Percentiles rank a stretch among this genome's conserved stretches.
Evolutionary conservation across 2,888 invertebrate species (phyloP).

Genomic region (Colostygia pectinataria): DNA sequence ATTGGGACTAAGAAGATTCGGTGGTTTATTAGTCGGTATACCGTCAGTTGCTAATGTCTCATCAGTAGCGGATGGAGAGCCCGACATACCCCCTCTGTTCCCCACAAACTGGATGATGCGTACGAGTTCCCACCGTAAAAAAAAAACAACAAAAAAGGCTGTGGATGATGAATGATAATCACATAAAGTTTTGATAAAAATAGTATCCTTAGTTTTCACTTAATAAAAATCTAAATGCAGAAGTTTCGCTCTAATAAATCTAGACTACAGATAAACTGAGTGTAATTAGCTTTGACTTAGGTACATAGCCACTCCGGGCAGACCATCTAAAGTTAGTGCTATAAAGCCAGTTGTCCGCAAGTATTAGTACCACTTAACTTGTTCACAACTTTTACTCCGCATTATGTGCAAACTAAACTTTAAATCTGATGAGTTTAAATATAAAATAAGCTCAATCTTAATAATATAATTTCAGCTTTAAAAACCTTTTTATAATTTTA

Average conservation of each 20-base stretch:
- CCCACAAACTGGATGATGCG: too few relatives aligned
- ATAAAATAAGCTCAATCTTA: neutral
- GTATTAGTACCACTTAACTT: conserved; percentile 29
- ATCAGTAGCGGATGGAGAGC: too few relatives aligned
- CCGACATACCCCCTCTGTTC: too few relatives aligned
- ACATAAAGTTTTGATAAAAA: too few relatives aligned
- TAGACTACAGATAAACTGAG: neutral
- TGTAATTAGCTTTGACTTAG: conserved; percentile 4
- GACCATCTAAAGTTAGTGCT: conserved; percentile 20
- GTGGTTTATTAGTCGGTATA: too few relatives aligned
- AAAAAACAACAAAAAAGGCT: too few relatives aligned
- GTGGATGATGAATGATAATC: too few relatives aligned
- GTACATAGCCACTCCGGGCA: conserved; percentile 13
- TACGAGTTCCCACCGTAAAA: too few relatives aligned
- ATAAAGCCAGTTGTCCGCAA: conserved; percentile 28
- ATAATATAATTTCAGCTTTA: neutral
- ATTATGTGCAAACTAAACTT: conserved; percentile 3
- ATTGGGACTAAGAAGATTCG: too few relatives aligned
- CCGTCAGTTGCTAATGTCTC: too few relatives aligned
- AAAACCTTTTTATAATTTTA: neutral
- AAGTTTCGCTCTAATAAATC: neutral
- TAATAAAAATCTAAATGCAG: too few relatives aligned
- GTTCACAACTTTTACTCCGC: conserved; percentile 32
- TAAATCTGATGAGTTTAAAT: neutral
- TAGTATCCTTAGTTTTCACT: too few relatives aligned